Evolutionary conservation across 2,888 invertebrate species (phyloP), one percentile per base, ranked within the genome.

Genomic region (Andrena chrysosceles): DNA sequence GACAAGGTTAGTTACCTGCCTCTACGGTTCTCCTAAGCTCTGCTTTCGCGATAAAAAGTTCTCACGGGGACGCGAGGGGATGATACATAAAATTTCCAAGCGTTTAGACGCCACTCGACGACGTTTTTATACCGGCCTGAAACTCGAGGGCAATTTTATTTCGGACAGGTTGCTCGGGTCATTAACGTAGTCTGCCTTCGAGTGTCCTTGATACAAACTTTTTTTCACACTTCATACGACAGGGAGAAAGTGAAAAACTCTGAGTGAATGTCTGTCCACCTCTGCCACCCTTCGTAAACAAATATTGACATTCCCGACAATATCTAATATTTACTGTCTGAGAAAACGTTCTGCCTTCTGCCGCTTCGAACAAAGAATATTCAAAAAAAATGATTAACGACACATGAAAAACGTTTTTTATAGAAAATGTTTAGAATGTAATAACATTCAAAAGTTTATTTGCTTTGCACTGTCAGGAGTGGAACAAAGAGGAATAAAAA

Each of bases 21-120:
- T 10, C 20, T 70, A 52, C 60, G 59, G 54, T 59, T n/a, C 31
- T 67, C 7, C 60, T 69, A 33, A 71, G 42, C 33, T 67, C 62
- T 60, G 52, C n/a, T 56, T 59, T 35, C 23, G 56, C 8, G 48
- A 64, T 74, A 68, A 83, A 83, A 81, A 84, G 56, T 52, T 52
- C 56, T 6, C 52, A 13, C 52, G 20, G 10, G 23, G 26, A 42
- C 33, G 26, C 35, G 26, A 2, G 20, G 0, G 42, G 42, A 54
- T 35, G 78, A 63, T 77, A 29, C 71, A 70, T 71, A 60, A 49
- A 84, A 81, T 86, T 86, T 81, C 66, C 62, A 66, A 87, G 76
- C 66, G 52, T 76, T 81, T 54, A 66, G 74, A 74, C 81, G 33
- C 62, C 33, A 26, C 68, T 60, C 23, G 8, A 13, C 49, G 23